Evolutionary conservation across 2,797 vertebrate genomes (phyloP).

Genomic region (Paratrypauchen microcephalus): DNA sequence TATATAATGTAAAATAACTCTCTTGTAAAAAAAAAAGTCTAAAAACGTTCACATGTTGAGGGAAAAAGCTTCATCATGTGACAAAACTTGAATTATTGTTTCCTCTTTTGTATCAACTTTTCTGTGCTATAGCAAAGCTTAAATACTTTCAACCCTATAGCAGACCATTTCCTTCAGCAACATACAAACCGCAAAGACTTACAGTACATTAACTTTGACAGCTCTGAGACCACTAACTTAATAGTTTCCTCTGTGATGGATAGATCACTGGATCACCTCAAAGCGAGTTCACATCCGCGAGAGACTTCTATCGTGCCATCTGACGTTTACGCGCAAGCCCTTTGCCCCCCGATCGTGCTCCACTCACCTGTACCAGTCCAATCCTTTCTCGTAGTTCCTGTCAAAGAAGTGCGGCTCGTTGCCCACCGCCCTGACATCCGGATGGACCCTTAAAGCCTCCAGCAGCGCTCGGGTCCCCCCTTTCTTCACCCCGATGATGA

Average conservation of each 20-base stretch:
- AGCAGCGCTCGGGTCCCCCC: constrained; percentile 93
- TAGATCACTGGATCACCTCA: not conserved
- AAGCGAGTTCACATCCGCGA: not conserved
- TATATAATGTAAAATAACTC: no score
- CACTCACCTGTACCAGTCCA: constrained; percentile 97
- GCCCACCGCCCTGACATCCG: constrained; percentile 95
- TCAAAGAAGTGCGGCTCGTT: constrained; percentile 99
- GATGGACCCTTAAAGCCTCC: constrained; percentile 93
- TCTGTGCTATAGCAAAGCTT: no score
- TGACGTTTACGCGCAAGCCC: not conserved
- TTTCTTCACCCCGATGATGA: constrained; percentile 98
- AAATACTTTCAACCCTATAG: not conserved
- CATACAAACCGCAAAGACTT: not conserved
- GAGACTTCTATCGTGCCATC: not conserved
- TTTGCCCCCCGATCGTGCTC: not conserved
- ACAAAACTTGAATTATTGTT: not conserved
- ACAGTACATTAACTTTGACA: not conserved
- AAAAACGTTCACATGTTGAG: no score
- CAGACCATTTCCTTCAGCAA: not conserved
- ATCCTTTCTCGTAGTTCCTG: constrained; percentile 93
- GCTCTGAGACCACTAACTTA: not conserved
- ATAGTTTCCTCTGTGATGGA: constrained; percentile 1
- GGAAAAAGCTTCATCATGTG: no score
- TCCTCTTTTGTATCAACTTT: not conserved
- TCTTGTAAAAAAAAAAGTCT: no score